Evolutionary conservation across 1,140 invertebrate genomes (phyloP).

Genomic region (Cydia strobilella): DNA sequence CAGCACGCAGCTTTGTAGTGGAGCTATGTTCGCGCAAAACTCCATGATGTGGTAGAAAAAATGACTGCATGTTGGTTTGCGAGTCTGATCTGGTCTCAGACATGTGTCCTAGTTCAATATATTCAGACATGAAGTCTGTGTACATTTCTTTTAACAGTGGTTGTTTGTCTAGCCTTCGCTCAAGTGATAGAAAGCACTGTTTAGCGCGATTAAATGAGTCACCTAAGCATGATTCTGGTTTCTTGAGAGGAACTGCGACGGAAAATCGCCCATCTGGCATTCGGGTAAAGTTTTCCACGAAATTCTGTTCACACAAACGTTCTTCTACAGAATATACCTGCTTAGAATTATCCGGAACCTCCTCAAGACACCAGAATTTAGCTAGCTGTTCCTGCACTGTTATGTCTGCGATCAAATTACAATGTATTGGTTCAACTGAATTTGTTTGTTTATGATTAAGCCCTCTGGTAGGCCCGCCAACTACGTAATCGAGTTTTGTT

Average conservation of each 20-base stretch:
- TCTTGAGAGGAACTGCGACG: slow-evolving; percentile 24
- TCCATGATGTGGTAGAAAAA: slow-evolving; percentile 33
- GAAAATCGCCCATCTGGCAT: slow-evolving; percentile 21
- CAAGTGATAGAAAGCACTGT: slow-evolving; percentile 32
- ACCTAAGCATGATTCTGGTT: slow-evolving; percentile 28
- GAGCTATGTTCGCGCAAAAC: slow-evolving; percentile 15
- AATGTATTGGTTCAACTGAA: slow-evolving; percentile 30
- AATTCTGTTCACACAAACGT: slow-evolving; percentile 43
- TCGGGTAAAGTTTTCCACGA: slow-evolving; percentile 36
- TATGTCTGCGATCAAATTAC: slow-evolving; percentile 37
- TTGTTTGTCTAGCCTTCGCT: slow-evolving; percentile 5
- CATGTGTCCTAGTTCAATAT: slow-evolving; percentile 55
- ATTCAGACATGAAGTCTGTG: slow-evolving; percentile 53
- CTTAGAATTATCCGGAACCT: slow-evolving; percentile 33
- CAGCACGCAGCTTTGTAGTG: slow-evolving; percentile 17
- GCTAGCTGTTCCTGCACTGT: slow-evolving; percentile 39
- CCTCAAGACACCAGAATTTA: slow-evolving; percentile 49
- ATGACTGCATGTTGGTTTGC: not conserved
- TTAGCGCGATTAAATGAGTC: slow-evolving; percentile 25
- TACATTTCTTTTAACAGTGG: slow-evolving; percentile 43
- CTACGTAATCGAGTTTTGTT: slow-evolving; percentile 44
- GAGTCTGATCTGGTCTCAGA: not conserved
- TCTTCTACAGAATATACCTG: slow-evolving; percentile 45
- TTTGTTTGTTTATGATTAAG: slow-evolving; percentile 1
- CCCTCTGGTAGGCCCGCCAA: slow-evolving; percentile 29